Conservation (phyloP, 2,113 vertebrate genomes). For the Xenopus tropicalis region UCB_Xtro_10.0 CM004446.2:7761501-7762000, state of each 20-base stretch:
- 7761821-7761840: constrained; percentile 51
- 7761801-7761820: constrained; percentile 47
- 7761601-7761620: too few species aligned
- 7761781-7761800: constrained; percentile 46
- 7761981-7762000: not conserved
- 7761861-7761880: constrained; percentile 43
- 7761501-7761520: too few species aligned
- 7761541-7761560: too few species aligned
- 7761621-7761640: too few species aligned
- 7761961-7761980: constrained; percentile 25
- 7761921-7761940: constrained; percentile 36
- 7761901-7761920: constrained; percentile 36
- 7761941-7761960: constrained; percentile 36
- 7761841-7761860: constrained; percentile 48
- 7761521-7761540: too few species aligned
- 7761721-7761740: not conserved
- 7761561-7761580: too few species aligned
- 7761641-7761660: too few species aligned
- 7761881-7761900: constrained; percentile 49
- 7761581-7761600: too few species aligned
- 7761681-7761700: not conserved
- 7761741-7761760: constrained; percentile 26
- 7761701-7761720: not conserved
- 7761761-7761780: constrained; percentile 35
- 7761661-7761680: too few species aligned